A percentile compares a stretch with the other conserved stretches of the same genome.
Evolutionary conservation across 2,797 vertebrate genomes (phyloP).

Genomic region (Lepilemur septentrionalis): DNA sequence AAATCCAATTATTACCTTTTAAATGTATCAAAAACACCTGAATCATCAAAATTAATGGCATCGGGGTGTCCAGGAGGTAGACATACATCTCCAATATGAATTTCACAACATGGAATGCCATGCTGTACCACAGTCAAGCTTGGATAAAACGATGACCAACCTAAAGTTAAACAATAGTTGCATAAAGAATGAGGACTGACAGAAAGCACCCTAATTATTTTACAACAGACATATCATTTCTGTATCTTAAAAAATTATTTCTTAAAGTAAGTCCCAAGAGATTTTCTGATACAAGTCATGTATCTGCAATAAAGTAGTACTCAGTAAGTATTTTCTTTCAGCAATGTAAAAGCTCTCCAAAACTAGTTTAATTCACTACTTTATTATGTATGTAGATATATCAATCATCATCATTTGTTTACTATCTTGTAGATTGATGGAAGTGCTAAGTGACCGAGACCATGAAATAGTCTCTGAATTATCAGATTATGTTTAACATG

Average conservation of each 20-base stretch:
- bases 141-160: slow-evolving; percentile 99
- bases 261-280: background rate
- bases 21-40: slow-evolving; percentile 99
- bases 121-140: slow-evolving; percentile 99
- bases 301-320: background rate
- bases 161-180: slow-evolving; percentile 84
- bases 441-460: background rate
- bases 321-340: background rate
- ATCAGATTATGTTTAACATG: background rate
- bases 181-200: slow-evolving; percentile 31
- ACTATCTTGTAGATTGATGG: background rate
- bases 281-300: background rate
- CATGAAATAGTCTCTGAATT: slow-evolving; percentile 20
- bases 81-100: slow-evolving; percentile 96
- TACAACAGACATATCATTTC: slow-evolving; percentile 32
- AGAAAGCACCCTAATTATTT: slow-evolving; percentile 31
- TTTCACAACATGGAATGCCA: slow-evolving; percentile 99
- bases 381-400: background rate
- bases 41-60: slow-evolving; percentile 99
- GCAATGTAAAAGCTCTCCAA: background rate
- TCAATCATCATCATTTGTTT: background rate
- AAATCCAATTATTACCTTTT: slow-evolving; percentile 91
- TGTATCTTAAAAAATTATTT: slow-evolving; percentile 21
- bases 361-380: slow-evolving; percentile 12
- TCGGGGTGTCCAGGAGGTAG: slow-evolving; percentile 98